Percentiles rank a stretch among this genome's conserved stretches.
These are phyloP conservation scores for Phalloptychus januarius DNA, from an alignment of 2,797 vertebrate species.

Conservation along the genomic window DNA sequence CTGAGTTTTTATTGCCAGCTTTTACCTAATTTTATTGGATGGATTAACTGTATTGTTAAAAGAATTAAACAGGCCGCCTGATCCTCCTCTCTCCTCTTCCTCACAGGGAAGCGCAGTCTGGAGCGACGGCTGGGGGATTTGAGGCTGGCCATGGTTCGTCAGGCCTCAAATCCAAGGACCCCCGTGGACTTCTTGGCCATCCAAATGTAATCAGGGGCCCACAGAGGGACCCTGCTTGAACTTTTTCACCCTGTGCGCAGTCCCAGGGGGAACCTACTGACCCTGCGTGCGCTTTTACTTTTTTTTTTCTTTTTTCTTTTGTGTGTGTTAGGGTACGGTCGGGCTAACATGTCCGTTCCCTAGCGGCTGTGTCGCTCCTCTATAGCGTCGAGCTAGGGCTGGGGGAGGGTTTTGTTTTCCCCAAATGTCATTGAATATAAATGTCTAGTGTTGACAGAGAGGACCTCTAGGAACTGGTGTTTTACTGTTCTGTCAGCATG, in stretches of 20 bases:
- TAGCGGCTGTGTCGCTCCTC: too few species aligned
- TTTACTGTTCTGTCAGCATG: slow-evolving; percentile 10
- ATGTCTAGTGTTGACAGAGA: neutral
- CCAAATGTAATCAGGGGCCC: slow-evolving; percentile 35
- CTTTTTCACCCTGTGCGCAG: too few species aligned
- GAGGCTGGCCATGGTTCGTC: slow-evolving; percentile 72
- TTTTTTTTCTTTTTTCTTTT: too few species aligned
- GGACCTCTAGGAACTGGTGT: neutral
- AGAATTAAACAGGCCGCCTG: fast-evolving
- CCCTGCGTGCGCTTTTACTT: too few species aligned
- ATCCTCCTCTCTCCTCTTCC: neutral
- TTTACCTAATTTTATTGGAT: slow-evolving; percentile 1
- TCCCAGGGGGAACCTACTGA: too few species aligned
- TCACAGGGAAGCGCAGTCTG: slow-evolving; percentile 71
- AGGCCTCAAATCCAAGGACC: slow-evolving; percentile 67
- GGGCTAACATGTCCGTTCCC: too few species aligned
- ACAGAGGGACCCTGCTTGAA: too few species aligned
- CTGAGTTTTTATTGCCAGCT: neutral
- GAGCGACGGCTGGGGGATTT: slow-evolving; percentile 66
- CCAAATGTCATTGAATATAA: neutral
- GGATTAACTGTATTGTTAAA: neutral
- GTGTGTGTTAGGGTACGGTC: too few species aligned
- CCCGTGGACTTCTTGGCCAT: slow-evolving; percentile 75
- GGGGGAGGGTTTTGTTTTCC: neutral
- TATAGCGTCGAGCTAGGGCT: too few species aligned